Base-by-base conservation (phyloP, 2,888 invertebrate species). In the Chymomyza caudatula region DNA sequence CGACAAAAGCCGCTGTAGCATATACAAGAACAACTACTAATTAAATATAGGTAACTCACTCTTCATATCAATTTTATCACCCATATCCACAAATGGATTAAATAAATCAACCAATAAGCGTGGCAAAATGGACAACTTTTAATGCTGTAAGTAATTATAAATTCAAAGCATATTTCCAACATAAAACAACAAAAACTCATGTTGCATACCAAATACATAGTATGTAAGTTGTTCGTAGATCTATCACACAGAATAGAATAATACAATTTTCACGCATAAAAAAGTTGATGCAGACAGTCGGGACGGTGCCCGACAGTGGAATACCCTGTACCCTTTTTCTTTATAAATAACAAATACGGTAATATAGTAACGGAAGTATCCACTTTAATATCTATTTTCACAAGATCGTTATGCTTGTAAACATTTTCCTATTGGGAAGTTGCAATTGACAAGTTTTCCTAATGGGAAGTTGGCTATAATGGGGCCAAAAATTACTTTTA, bases 81-180 rank as follows among this genome's bases (percentile, higher is more conserved):
- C n/a, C 65, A 66, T 63, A 64, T 60, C 65, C 57, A 13, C 15
- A 52, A 52, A 53, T 23, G 42, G 23, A 43, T 22, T 52, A 57
- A 69, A 71, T 71, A 69, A 67, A 60, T 73, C 65, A 63, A 53
- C 60, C 51, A 57, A 43, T 13, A 67, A 68, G 70, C 82, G 71
- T 68, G 81, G 67, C 65, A 60, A 71, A 63, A 60, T 44, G 5
- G 8, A 37, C 25, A 25, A 6, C 25, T 25, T 37, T 37, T 11
- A 11, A 3, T 11, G 29, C 4, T 1, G 23, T 49, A 42, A 37
- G 19, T 44, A 68, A 84, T 85, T 74, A 76, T 61, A 60, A 63
- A 80, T 82, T 78, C 79, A 73, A 85, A 85, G 55, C 85, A 78
- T 74, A 76, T 78, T 76, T 73, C 61, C 65, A 71, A 73, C 79